Base-by-base conservation (phyloP, 2,797 vertebrate species). In the Phrynocephalus guinanensis region DNA sequence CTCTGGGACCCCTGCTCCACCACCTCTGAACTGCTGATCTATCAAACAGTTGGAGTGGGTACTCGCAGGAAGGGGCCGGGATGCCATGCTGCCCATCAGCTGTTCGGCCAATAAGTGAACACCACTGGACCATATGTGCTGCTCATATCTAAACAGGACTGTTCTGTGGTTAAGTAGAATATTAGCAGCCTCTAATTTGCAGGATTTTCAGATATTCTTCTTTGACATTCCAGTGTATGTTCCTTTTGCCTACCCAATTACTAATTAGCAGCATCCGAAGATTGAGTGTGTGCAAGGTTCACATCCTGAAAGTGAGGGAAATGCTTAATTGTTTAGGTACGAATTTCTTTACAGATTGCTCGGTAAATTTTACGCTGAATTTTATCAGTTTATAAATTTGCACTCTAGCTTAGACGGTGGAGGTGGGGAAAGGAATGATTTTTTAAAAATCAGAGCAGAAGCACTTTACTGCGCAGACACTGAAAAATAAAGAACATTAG, bases 401-500 rank as follows among this genome's bases (percentile, higher is more conserved):
- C 96, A 96, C 96, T 87, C 87, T 2, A 87, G 88, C 89, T 91
- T 89, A 92, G 79, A 38, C 77, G 79, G 16, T 22, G 60, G 76
- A 91, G 90, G 82, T 20, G 11, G 72, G 72, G 81, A 56, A 70
- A 75, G 50, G n/a, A 85, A 76, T 5, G 30, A 75, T 38, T 67
- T 87, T 82, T 52, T 30, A 89, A 93, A 94, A 91, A 92, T 86
- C 92, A 95, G 94, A 92, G 90, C 94, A 93, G 93, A 82, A 28
- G 93, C 92, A 26, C 94, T 96, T 96, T 95, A 93, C 90, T 90
- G 90, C 91, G 92, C 79, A 97, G 97, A 97, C 96, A 97, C 96
- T 97, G 97, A 97, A 97, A 97, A 97, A 97, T 97, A 97, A 97
- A 97, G 97, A 97, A 95, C 96, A 97, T 97, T 97, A 97, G 95